Conservation (phyloP, 1,140 invertebrate species). For the Drosophila ananassae region DNA sequence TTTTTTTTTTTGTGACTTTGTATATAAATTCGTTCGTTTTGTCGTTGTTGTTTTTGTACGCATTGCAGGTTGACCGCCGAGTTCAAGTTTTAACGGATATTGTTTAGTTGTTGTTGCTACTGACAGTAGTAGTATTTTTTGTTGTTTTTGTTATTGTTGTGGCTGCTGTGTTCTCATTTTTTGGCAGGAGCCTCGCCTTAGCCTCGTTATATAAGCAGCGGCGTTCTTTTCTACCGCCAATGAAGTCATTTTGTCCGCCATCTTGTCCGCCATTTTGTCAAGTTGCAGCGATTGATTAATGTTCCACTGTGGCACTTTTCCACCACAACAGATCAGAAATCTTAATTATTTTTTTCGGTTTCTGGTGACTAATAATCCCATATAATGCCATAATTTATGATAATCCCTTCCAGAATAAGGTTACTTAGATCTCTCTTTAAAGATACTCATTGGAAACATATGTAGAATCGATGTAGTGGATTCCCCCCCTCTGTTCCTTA, state of each 20-base stretch:
- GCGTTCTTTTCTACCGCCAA: conserved; percentile 46
- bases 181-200: conserved; percentile 71
- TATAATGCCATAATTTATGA: neutral
- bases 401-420: neutral
- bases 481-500: neutral
- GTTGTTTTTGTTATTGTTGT: conserved; percentile 1
- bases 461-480: neutral
- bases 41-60: conserved; percentile 46
- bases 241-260: conserved; percentile 74
- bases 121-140: neutral
- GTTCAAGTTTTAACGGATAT: conserved; percentile 81
- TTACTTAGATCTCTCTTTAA: neutral
- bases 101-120: conserved; percentile 37
- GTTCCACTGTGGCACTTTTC: conserved; percentile 42
- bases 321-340: conserved; percentile 33
- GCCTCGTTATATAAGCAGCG: conserved; percentile 42
- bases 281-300: conserved; percentile 67
- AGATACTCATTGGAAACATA: neutral
- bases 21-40: conserved; percentile 62
- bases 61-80: conserved; percentile 74
- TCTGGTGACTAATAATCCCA: neutral
- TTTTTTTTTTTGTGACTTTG: conserved; percentile 62
- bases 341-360: conserved; percentile 55
- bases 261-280: conserved; percentile 79
- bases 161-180: conserved; percentile 43